phyloP scores from a whole-genome alignment of 2,113 vertebrate genomes.

The Stegastes partitus region DNA sequence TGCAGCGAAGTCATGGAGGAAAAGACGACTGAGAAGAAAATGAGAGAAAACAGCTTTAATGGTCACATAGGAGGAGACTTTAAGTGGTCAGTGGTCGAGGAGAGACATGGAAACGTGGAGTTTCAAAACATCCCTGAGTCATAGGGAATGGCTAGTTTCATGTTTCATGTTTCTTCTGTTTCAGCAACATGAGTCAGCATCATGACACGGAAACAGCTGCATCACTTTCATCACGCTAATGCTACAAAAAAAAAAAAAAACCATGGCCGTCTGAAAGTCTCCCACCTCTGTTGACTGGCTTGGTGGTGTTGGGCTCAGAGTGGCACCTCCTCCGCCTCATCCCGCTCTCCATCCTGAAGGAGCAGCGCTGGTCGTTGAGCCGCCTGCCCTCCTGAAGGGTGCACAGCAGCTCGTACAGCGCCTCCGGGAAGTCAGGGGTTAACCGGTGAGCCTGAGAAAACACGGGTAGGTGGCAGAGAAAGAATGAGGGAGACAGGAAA shows the following conservation, averaged over 20 bases:
- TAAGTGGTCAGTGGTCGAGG: background rate
- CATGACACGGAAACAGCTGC: slow-evolving; percentile 33
- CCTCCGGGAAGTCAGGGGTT: slow-evolving; percentile 84
- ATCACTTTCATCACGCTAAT: background rate
- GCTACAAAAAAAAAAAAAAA: too few relatives aligned
- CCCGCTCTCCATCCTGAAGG: slow-evolving; percentile 78
- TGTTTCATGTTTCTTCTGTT: slow-evolving; percentile 16
- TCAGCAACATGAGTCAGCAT: slow-evolving; percentile 42
- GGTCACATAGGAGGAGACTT: background rate
- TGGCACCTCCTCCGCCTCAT: slow-evolving; percentile 81
- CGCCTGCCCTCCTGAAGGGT: slow-evolving; percentile 84
- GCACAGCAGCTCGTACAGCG: slow-evolving; percentile 85
- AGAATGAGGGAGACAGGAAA: background rate
- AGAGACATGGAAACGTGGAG: background rate
- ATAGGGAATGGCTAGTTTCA: background rate
- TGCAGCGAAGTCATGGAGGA: slow-evolving; percentile 91
- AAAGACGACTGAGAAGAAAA: slow-evolving; percentile 82
- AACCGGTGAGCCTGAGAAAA: slow-evolving; percentile 73
- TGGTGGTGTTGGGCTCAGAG: slow-evolving; percentile 83
- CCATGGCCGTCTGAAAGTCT: too few relatives aligned
- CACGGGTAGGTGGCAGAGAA: slow-evolving; percentile 34
- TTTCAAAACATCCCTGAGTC: slow-evolving; percentile 34
- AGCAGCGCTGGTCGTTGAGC: slow-evolving; percentile 88
- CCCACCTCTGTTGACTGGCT: slow-evolving; percentile 77
- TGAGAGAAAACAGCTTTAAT: slow-evolving; percentile 17